Evolutionary conservation across 1,140 invertebrate genomes (phyloP), one percentile per base, ranked within the genome.

Genomic region (Trachymyrmex septentrionalis): DNA sequence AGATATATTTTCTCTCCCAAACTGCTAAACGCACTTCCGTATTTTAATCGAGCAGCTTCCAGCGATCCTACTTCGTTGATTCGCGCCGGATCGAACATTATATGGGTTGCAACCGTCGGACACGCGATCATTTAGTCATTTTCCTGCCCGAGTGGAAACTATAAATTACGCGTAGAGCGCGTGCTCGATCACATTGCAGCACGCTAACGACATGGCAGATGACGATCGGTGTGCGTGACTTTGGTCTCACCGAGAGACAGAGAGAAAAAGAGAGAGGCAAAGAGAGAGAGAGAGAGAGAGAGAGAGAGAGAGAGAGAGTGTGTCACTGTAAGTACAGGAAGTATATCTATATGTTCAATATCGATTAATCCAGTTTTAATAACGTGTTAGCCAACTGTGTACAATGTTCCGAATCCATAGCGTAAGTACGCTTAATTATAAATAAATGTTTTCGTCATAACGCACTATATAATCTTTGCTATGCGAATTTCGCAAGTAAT

Each of bases 121-220:
- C 89, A 91, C 89, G 89, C 89, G 88, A 91, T 92, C 87, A 86
- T 88, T 85, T 76, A 86, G 85, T 75, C 88, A 86, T 91, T 91
- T 91, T 90, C 88, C 86, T 91, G 67, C 21, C 78, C 73, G 61
- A 88, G 90, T 53, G 57, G 88, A 77, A 85, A 88, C 57, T 86
- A 91, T 92, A 86, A 92, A 92, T 92, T 91, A 92, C 88, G 78
- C 82, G 90, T 88, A 72, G 88, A 90, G 19, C 77, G 86, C 88
- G 77, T 89, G 81, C 75, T 91, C 91, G 76, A 92, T 92, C 91
- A 87, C 86, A 85, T 84, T 91, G 90, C 87, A 91, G 88, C 88
- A 92, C 91, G 91, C 88, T 91, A 92, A 92, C 88, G 85, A 89
- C 88, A 86, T 73, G 84, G 75, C 80, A 88, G 85, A 90, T 90